Conservation (phyloP, 1,140 invertebrate species). For the Nautilus pompilius region DNA sequence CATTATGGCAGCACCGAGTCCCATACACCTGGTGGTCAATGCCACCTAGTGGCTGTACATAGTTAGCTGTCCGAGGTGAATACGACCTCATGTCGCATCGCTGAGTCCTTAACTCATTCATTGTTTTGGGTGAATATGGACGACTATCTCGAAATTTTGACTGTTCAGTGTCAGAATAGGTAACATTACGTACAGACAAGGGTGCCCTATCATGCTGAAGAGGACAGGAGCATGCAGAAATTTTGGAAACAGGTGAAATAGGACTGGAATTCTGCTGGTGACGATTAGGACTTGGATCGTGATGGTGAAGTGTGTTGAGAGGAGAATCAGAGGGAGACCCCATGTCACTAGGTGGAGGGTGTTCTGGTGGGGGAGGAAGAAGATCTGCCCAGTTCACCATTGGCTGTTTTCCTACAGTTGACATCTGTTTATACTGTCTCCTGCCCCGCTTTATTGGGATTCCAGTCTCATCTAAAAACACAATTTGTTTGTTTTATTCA, state of each 20-base stretch:
- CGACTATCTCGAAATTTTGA: conserved; percentile 24
- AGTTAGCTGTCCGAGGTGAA: conserved; percentile 6
- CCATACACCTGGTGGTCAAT: conserved; percentile 17
- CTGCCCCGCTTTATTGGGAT: conserved; percentile 44
- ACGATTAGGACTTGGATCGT: conserved; percentile 20
- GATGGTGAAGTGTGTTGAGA: conserved; percentile 20
- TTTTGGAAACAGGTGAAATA: conserved; percentile 45
- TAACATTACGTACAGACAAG: conserved; percentile 24
- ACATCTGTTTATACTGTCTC: conserved; percentile 34
- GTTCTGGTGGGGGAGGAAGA: conserved; percentile 74
- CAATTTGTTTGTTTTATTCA: too few relatives aligned
- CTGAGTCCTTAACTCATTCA: conserved; percentile 29
- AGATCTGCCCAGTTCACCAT: conserved; percentile 72
- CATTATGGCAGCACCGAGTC: conserved; percentile 16
- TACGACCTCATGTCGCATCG: conserved; percentile 12
- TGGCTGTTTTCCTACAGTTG: conserved; percentile 38
- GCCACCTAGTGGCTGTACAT: conserved; percentile 10
- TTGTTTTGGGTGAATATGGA: conserved; percentile 34
- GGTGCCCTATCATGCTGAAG: conserved; percentile 32
- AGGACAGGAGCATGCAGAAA: conserved; percentile 47
- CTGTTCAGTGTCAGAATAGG: conserved; percentile 44
- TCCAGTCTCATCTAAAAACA: conserved; percentile 53
- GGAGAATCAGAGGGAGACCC: conserved; percentile 38
- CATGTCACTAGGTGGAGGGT: conserved; percentile 66
- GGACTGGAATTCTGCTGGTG: conserved; percentile 27